Evolutionary conservation across 2,113 vertebrate species (phyloP).

Genomic region (Nettapus auritus): DNA sequence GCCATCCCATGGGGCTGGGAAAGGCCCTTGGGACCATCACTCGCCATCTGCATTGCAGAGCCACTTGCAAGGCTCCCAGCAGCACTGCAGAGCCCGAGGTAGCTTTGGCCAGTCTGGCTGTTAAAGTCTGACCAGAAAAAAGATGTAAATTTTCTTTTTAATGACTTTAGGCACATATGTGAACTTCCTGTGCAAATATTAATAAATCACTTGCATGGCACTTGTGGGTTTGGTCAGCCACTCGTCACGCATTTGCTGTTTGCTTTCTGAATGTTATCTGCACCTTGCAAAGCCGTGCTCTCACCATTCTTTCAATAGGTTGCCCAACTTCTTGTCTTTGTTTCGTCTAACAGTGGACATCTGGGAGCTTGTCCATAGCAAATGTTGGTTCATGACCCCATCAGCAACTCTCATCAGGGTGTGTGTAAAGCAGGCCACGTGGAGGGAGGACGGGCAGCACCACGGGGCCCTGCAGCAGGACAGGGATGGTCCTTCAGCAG

Average conservation of each 20-base stretch:
- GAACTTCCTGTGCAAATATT: neutral
- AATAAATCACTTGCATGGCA: neutral
- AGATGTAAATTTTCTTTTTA: neutral
- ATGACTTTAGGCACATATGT: neutral
- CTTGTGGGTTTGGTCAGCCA: neutral
- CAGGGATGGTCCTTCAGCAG: neutral
- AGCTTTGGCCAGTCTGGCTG: neutral
- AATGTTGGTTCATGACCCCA: neutral
- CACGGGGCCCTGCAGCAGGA: no score
- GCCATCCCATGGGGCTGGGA: no score
- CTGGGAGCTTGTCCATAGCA: neutral
- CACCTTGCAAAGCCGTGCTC: neutral
- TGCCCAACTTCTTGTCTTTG: neutral
- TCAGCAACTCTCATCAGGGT: neutral
- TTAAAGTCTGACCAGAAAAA: neutral
- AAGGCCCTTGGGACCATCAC: neutral
- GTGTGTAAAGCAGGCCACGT: neutral
- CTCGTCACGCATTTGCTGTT: neutral
- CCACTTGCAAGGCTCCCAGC: fast-evolving
- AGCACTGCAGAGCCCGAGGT: fast-evolving
- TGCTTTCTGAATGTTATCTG: neutral
- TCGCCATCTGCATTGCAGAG: fast-evolving
- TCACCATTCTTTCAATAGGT: neutral
- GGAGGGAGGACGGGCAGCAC: neutral
- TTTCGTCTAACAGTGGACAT: neutral